These are phyloP conservation scores for Heteropelma amictum DNA, from an alignment of 2,888 invertebrate genomes.

Conservation along the genomic window DNA sequence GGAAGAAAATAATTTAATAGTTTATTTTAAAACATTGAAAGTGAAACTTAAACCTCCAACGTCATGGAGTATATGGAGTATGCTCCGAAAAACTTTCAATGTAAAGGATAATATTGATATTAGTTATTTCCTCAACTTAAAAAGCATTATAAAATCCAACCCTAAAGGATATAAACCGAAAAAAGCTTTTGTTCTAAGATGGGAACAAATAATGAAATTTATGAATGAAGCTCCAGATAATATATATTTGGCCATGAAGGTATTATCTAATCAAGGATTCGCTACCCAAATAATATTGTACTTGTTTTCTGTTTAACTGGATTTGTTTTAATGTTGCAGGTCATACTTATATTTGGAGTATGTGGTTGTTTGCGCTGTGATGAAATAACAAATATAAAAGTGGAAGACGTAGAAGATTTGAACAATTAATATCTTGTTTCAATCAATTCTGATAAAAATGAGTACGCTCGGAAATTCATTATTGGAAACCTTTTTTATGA, in stretches of 20 bases:
- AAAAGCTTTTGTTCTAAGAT: constrained; percentile 13
- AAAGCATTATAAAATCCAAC: constrained; percentile 15
- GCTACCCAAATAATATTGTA: constrained; percentile 16
- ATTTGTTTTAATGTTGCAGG: constrained; percentile 28
- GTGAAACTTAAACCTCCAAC: constrained; percentile 1
- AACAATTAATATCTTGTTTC: constrained; percentile 23
- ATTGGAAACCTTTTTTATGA: constrained; percentile 33
- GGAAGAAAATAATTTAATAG: constrained; percentile 7
- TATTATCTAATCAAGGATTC: constrained; percentile 17
- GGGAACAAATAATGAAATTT: constrained; percentile 10
- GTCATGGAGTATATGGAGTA: no score
- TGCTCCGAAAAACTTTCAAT: no score
- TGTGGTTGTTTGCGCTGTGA: constrained; percentile 40
- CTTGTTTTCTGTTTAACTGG: constrained; percentile 1
- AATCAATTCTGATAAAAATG: constrained; percentile 28
- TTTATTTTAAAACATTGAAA: constrained; percentile 10
- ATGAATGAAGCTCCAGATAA: constrained; percentile 17
- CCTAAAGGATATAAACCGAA: constrained; percentile 18
- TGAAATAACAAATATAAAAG: constrained; percentile 36
- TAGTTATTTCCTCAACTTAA: constrained; percentile 2
- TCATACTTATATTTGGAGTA: constrained; percentile 40
- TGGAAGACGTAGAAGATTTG: constrained; percentile 31
- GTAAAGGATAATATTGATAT: constrained; percentile 1
- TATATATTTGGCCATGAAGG: constrained; percentile 19
- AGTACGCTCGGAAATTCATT: constrained; percentile 4